A percentile compares a stretch with the other conserved stretches of the same genome.
phyloP scores from a whole-genome alignment of 2,797 vertebrate genomes.

The Paguma larvata region DNA sequence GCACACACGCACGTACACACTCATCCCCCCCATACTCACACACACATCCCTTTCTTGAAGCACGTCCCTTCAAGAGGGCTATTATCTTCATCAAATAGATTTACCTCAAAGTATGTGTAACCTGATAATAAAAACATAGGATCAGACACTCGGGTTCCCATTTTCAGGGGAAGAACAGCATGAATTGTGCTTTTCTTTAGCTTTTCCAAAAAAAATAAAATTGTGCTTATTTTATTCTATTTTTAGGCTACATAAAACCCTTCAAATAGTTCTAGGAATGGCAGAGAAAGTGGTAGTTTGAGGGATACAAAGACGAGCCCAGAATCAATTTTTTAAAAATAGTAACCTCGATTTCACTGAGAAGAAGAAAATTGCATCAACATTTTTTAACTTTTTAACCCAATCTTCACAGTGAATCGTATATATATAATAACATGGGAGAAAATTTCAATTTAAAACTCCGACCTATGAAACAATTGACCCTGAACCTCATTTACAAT shows the following conservation, averaged over 20 bases:
- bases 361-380: constrained; percentile 39
- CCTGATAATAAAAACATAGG: not conserved
- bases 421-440: constrained; percentile 9
- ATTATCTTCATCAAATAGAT: not conserved
- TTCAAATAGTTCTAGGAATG: constrained; percentile 39
- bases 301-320: constrained; percentile 4
- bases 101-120: not conserved
- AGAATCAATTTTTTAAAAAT: not conserved
- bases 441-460: constrained; percentile 64
- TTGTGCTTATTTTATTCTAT: constrained; percentile 25
- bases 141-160: not conserved
- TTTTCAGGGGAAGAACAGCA: constrained; percentile 17
- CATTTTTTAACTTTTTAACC: constrained; percentile 45
- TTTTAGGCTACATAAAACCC: constrained; percentile 18
- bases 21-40: too few relatives aligned
- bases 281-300: constrained; percentile 38
- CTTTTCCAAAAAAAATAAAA: not conserved
- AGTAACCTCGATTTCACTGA: constrained; percentile 58
- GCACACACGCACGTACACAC: fast-evolving
- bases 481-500: constrained; percentile 72
- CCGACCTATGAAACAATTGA: constrained; percentile 58
- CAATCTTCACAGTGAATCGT: constrained; percentile 52
- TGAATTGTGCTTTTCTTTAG: not conserved
- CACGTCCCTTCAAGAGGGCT: not conserved
- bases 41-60: not conserved